Percentiles rank a stretch among this genome's conserved stretches.
These are phyloP conservation scores for Shinisaurus crocodilurus DNA, from an alignment of 2,113 vertebrate genomes.

Conservation along the genomic window DNA sequence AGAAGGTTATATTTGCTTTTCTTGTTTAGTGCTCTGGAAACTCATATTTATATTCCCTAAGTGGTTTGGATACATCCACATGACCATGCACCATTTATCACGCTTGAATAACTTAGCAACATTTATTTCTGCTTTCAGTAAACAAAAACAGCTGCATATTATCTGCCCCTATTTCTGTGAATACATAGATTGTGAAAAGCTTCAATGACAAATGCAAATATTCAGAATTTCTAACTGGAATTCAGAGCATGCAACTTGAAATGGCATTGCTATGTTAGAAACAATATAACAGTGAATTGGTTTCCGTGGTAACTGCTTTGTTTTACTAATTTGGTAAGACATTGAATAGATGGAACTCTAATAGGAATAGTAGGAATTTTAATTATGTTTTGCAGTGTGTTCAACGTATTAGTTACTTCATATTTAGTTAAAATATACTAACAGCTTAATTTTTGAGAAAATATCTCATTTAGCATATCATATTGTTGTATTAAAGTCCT, in stretches of 20 bases:
- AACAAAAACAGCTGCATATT: slow-evolving; percentile 63
- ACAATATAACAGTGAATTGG: slow-evolving; percentile 72
- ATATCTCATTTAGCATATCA: background rate
- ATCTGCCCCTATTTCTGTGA: slow-evolving; percentile 56
- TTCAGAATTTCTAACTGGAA: slow-evolving; percentile 68
- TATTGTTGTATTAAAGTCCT: slow-evolving; percentile 50
- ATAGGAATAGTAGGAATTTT: slow-evolving; percentile 67
- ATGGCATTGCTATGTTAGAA: slow-evolving; percentile 55
- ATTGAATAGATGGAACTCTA: slow-evolving; percentile 59
- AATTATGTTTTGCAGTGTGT: slow-evolving; percentile 56
- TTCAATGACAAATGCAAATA: slow-evolving; percentile 51
- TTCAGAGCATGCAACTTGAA: slow-evolving; percentile 66
- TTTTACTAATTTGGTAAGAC: slow-evolving; percentile 73
- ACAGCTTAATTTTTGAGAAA: background rate
- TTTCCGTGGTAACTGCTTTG: slow-evolving; percentile 74
- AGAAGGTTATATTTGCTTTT: slow-evolving; percentile 57
- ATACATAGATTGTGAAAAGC: slow-evolving; percentile 60
- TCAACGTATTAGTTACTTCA: background rate
- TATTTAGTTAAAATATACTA: background rate
- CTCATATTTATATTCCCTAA: background rate
- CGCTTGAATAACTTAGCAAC: slow-evolving; percentile 55
- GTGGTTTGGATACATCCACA: background rate
- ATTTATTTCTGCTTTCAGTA: slow-evolving; percentile 38
- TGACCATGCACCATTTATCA: slow-evolving; percentile 56
- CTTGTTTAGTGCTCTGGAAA: slow-evolving; percentile 23